A percentile compares a stretch with the other conserved stretches of the same genome.
Conservation (phyloP, 2,888 invertebrate species). For the Vanessa cardui region DNA sequence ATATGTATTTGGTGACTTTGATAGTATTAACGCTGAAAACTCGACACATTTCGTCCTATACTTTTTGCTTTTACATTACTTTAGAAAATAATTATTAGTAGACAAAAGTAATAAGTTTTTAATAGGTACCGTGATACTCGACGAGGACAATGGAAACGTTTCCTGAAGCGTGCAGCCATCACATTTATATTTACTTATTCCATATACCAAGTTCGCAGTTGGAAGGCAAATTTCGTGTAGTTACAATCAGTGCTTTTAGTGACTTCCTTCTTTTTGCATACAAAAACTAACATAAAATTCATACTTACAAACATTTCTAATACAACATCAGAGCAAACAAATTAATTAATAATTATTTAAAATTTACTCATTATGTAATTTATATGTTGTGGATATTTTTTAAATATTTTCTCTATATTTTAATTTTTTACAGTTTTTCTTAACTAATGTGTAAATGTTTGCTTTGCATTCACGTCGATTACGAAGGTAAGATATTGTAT, state of each 20-base stretch:
- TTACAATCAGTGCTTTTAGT: constrained; percentile 27
- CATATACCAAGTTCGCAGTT: constrained; percentile 59
- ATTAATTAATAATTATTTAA: too few species aligned
- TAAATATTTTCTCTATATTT: not conserved
- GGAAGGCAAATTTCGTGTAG: constrained; percentile 48
- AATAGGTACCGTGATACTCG: too few species aligned
- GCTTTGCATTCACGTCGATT: constrained; percentile 67
- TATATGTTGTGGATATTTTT: not conserved
- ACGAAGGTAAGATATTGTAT: constrained; percentile 59
- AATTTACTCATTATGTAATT: not conserved
- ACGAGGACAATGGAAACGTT: constrained; percentile 57
- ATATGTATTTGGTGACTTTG: too few species aligned
- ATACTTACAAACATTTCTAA: not conserved
- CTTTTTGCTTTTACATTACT: too few species aligned
- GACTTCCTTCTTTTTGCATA: constrained; percentile 53
- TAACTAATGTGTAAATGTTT: constrained; percentile 64
- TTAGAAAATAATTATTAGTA: too few species aligned
- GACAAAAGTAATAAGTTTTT: too few species aligned
- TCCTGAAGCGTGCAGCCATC: constrained; percentile 55
- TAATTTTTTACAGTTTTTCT: not conserved
- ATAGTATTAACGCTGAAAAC: too few species aligned
- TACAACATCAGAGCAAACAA: not conserved
- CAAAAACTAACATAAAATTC: not conserved
- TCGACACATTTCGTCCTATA: too few species aligned
- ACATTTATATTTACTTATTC: constrained; percentile 53